A percentile compares a stretch with the other conserved stretches of the same genome.
Evolutionary conservation across 2,113 vertebrate species (phyloP).

Genomic region (Gymnocephalus cernua): DNA sequence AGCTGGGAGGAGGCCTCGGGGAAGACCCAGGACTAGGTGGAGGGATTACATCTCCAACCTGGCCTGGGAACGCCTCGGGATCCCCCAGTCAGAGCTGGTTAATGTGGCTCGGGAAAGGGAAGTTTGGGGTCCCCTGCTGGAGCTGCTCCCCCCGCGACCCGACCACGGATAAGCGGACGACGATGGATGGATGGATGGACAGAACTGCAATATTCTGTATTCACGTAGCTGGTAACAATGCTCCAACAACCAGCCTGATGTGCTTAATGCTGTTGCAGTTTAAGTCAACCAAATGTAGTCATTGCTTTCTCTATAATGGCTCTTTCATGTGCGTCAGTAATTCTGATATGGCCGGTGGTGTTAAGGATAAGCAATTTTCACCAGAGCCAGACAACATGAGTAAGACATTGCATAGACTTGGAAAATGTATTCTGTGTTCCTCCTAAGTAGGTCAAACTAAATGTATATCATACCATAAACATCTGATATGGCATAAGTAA

Average conservation of each 20-base stretch:
- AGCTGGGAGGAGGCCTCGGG: no score
- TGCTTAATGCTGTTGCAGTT: neutral
- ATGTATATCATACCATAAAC: conserved; percentile 30
- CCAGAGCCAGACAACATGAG: conserved; percentile 18
- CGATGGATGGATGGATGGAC: no score
- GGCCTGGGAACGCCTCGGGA: no score
- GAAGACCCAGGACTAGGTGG: no score
- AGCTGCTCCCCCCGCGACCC: no score
- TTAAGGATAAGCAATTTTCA: conserved; percentile 4
- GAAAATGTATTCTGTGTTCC: neutral
- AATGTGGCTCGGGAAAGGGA: no score
- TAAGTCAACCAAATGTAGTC: neutral
- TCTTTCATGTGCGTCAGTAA: conserved; percentile 4
- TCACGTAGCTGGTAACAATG: neutral
- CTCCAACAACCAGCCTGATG: neutral
- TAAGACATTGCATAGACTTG: neutral
- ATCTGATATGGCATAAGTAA: conserved; percentile 6
- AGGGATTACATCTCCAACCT: no score
- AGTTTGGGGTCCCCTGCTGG: no score
- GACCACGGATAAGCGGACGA: no score
- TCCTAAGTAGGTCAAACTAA: conserved; percentile 21
- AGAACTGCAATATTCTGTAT: neutral
- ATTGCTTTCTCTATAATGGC: conserved; percentile 10
- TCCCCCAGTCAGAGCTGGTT: no score
- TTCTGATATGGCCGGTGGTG: conserved; percentile 20